phyloP scores from a whole-genome alignment of 2,113 vertebrate genomes.

The Neomonachus schauinslandi region DNA sequence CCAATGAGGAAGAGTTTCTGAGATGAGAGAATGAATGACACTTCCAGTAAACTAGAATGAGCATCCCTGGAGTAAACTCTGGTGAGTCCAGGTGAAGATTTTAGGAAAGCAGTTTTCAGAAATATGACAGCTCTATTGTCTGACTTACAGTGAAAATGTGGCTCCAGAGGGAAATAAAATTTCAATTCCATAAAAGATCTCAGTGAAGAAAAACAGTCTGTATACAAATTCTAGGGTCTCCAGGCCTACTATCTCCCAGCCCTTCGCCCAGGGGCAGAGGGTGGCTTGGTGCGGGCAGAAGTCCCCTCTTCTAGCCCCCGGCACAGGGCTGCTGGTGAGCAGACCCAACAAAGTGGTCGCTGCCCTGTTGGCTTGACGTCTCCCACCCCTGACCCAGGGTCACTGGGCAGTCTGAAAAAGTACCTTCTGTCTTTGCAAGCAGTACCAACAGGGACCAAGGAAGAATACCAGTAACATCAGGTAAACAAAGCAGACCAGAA shows the following conservation, averaged over 20 bases:
- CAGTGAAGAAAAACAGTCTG: background rate
- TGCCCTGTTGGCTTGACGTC: background rate
- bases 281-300: background rate
- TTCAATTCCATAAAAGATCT: background rate
- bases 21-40: background rate
- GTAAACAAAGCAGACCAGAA: background rate
- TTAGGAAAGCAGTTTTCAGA: background rate
- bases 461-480: background rate
- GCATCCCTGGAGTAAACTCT: background rate
- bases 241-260: background rate
- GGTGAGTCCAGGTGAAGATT: background rate
- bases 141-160: background rate
- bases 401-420: background rate
- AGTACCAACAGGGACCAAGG: background rate
- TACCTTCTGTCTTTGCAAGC: background rate
- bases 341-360: background rate
- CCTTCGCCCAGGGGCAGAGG: background rate
- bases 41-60: background rate
- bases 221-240: background rate
- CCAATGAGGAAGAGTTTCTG: background rate
- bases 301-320: background rate
- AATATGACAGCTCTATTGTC: background rate
- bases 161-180: conserved; percentile 22
- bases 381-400: background rate
- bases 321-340: background rate